These are phyloP conservation scores for Desmodus rotundus DNA, from an alignment of 2,113 vertebrate genomes.

Conservation along the genomic window DNA sequence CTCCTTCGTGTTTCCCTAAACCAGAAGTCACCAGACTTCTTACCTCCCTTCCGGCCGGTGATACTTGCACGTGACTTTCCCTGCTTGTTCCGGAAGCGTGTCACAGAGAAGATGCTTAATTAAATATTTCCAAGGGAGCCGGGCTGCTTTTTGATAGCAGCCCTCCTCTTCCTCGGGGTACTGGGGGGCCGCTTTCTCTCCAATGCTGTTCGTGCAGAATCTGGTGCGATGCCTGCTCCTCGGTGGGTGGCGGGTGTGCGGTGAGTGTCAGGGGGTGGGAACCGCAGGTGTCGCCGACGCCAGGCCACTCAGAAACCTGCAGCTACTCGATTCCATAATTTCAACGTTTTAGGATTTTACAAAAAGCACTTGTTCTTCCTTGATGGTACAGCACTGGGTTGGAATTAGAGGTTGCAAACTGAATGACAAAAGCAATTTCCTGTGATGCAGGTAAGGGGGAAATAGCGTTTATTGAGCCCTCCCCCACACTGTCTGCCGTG, in stretches of 20 bases:
- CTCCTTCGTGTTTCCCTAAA: neutral
- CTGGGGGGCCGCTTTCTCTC: neutral
- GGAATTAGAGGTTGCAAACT: neutral
- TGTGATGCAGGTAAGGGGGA: neutral
- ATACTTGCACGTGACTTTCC: neutral
- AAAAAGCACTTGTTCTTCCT: neutral
- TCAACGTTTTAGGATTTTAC: neutral
- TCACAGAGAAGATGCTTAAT: neutral
- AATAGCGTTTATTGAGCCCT: neutral
- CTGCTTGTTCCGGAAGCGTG: neutral
- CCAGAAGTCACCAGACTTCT: neutral
- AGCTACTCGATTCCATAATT: neutral
- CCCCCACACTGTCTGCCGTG: too few species aligned
- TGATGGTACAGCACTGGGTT: neutral
- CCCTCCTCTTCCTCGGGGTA: neutral
- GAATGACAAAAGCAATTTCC: neutral
- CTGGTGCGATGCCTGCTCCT: neutral
- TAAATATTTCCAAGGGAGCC: neutral
- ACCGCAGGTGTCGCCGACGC: neutral
- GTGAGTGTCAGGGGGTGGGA: neutral
- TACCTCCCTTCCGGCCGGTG: neutral
- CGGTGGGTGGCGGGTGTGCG: neutral
- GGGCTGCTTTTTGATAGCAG: neutral
- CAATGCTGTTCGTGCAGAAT: neutral
- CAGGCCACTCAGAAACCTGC: neutral